These are phyloP conservation scores for Australoheros scitulus DNA, from an alignment of 2,113 vertebrate genomes.

Conservation along the genomic window DNA sequence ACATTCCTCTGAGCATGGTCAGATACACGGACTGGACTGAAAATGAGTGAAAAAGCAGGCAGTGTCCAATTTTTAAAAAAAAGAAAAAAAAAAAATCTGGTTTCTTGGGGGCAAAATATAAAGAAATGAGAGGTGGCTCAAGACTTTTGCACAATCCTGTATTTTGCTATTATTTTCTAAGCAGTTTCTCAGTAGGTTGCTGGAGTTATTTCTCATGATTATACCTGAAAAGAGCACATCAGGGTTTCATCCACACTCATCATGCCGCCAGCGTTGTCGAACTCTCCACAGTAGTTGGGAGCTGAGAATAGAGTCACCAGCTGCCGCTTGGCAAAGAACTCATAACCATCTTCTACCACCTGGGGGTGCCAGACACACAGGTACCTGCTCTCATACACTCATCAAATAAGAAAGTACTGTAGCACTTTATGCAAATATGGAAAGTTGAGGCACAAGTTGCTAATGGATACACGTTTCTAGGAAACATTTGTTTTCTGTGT, in stretches of 20 bases:
- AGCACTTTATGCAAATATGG: background rate
- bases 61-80: background rate
- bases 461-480: background rate
- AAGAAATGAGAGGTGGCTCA: no score
- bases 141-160: background rate
- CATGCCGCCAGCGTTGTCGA: constrained; percentile 96
- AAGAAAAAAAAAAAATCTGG: background rate
- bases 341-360: constrained; percentile 96
- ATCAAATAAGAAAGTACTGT: background rate
- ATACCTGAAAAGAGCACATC: constrained; percentile 97
- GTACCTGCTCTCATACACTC: background rate
- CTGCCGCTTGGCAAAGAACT: constrained; percentile 96
- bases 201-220: background rate
- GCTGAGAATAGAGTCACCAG: constrained; percentile 95
- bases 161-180: background rate
- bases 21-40: background rate
- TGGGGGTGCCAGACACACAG: constrained; percentile 69
- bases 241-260: constrained; percentile 97
- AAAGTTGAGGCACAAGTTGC: background rate
- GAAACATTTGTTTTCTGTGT: fast-evolving
- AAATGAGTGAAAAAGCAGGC: background rate
- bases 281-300: constrained; percentile 95
- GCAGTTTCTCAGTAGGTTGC: background rate
- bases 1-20: background rate
- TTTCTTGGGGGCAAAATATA: background rate